Evolutionary conservation across 2,888 invertebrate species (phyloP).

Genomic region (Eupeodes latifasciatus): DNA sequence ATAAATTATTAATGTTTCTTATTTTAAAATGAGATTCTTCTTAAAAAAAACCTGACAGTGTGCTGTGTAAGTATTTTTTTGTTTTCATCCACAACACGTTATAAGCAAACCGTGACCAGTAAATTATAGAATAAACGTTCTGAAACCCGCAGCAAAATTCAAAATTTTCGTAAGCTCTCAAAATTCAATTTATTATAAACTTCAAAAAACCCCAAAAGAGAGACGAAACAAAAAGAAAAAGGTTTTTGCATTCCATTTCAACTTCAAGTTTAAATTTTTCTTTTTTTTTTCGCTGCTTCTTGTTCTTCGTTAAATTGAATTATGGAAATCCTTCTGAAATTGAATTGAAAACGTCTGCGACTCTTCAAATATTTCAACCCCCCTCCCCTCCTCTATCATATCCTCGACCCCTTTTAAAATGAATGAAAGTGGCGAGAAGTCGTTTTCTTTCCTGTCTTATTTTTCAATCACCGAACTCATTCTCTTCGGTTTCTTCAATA

Average conservation of each 20-base stretch:
- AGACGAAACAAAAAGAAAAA: background rate
- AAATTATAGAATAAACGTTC: too few species aligned
- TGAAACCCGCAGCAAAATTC: too few species aligned
- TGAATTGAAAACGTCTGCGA: conserved; percentile 57
- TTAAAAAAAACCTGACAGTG: too few species aligned
- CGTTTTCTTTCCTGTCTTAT: background rate
- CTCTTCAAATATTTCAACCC: conserved; percentile 25
- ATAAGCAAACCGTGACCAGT: too few species aligned
- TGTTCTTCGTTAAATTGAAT: conserved; percentile 18
- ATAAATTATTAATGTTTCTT: too few species aligned
- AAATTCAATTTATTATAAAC: background rate
- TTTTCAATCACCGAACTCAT: conserved; percentile 15
- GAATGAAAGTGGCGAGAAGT: conserved; percentile 47
- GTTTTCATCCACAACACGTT: too few species aligned
- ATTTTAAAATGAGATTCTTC: too few species aligned
- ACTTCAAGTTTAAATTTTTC: background rate
- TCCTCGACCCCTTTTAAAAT: conserved; percentile 13
- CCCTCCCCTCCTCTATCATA: background rate
- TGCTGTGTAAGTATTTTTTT: too few species aligned
- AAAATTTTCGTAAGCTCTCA: too few species aligned
- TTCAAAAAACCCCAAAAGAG: background rate
- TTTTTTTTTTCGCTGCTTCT: background rate
- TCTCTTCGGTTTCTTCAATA: conserved; percentile 25
- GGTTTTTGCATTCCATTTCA: background rate
- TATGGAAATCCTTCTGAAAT: conserved; percentile 51